Evolutionary conservation across 1,140 invertebrate species (phyloP), one percentile per base, ranked within the genome.

Genomic region (Heliconius congener): DNA sequence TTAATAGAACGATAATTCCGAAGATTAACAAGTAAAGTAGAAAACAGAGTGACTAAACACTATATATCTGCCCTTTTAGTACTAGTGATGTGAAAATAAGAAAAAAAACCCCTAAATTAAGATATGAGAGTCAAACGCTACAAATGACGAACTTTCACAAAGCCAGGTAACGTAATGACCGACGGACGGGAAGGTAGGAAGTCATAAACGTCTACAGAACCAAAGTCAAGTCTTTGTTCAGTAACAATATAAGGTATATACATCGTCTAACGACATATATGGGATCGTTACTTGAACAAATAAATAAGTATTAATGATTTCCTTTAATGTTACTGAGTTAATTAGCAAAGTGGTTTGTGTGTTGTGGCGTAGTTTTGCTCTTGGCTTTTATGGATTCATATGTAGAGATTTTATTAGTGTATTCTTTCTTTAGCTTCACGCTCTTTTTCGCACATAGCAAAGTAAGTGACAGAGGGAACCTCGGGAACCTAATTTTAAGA

Each of bases 151-250:
- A 66, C 11, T 30, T 66, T 66, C 13, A 66, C 27, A 66, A 66
- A 66, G 60, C 23, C 23, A 66, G 60, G 23, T 66, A 66, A 27
- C 60, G 60, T 66, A 66, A 66, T 66, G 60, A 16, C 57, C 57
- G 60, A 16, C 9, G 60, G 60, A 66, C 23, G 30, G 60, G 60
- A 66, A 66, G 60, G 23, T 27, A 30, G 60, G 60, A 66, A 66
- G 60, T 30, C 30, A 66, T 30, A 18, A 66, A 66, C 27, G 27
- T 30, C 60, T 66, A 66, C 60, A 30, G 60, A 66, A 66, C 27
- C 3, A 66, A 66, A 66, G 60, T 30, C 2, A 3, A 6, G 60
- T 9, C 23, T 66, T 66, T 66, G 60, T 66, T 66, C 60, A 13
- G 23, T 27, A 16, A 66, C 60, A 66, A 66, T 16, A 57, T 11